Evolutionary conservation across 1,140 invertebrate species (phyloP).

Genomic region (Lerema accius): DNA sequence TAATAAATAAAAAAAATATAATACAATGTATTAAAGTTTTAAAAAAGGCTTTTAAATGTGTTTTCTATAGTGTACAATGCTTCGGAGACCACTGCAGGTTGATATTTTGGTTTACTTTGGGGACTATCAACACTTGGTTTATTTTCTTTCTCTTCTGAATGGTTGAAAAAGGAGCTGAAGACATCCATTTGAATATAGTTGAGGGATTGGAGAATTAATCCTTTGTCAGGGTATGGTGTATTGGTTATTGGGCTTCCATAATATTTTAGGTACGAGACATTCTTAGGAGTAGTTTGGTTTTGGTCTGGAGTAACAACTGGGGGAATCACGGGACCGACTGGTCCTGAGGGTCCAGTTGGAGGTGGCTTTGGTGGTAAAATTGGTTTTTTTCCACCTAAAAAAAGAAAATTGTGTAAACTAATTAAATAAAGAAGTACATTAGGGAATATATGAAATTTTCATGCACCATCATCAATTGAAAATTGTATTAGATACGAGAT

Average conservation of each 20-base stretch:
- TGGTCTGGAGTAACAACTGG: conserved; percentile 7
- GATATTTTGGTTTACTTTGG: conserved; percentile 43
- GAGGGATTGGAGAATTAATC: conserved; percentile 69
- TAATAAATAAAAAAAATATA: conserved; percentile 44
- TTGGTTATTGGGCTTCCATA: conserved; percentile 29
- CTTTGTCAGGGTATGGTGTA: conserved; percentile 70
- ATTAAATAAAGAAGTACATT: too few species aligned
- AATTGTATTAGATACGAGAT: too few species aligned
- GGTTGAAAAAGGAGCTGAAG: conserved; percentile 67
- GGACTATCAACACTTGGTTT: conserved; percentile 40
- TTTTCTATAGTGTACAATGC: conserved; percentile 69
- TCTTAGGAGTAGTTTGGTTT: conserved; percentile 41
- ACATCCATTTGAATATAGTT: conserved; percentile 80
- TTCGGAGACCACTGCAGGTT: conserved; percentile 62
- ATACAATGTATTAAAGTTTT: conserved; percentile 33
- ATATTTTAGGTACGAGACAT: conserved; percentile 41
- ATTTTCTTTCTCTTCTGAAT: conserved; percentile 39
- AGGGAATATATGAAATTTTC: too few species aligned
- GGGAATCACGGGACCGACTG: conserved; percentile 3
- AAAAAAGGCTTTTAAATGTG: conserved; percentile 77
- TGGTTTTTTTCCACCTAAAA: conserved; percentile 61
- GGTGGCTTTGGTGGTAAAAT: conserved; percentile 38
- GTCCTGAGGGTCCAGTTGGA: conserved; percentile 28
- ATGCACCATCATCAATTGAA: too few species aligned
- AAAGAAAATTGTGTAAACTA: too few species aligned